A percentile compares a stretch with the other conserved stretches of the same genome.
Evolutionary conservation across 2,113 vertebrate genomes (phyloP).

Genomic region (Sander vitreus): DNA sequence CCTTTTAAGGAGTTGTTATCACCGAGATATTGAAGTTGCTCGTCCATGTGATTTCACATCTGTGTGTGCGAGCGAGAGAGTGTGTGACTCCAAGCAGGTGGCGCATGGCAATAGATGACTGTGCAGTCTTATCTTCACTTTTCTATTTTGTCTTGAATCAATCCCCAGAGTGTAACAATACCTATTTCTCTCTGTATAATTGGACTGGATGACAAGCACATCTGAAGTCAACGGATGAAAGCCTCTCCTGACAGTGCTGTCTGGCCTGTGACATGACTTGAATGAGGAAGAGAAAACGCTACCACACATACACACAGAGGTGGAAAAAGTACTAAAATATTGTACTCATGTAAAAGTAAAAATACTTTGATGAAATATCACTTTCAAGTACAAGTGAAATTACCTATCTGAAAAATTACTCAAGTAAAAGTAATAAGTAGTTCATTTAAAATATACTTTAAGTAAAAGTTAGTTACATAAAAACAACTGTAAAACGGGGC

Average conservation of each 20-base stretch:
- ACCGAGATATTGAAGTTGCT: constrained; percentile 70
- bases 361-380: too few species aligned
- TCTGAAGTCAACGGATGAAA: constrained; percentile 87
- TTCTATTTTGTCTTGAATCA: constrained; percentile 87
- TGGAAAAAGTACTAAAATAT: too few species aligned
- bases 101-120: constrained; percentile 69
- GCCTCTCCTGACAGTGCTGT: constrained; percentile 85
- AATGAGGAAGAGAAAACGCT: constrained; percentile 82
- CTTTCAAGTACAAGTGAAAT: too few species aligned
- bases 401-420: too few species aligned
- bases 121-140: constrained; percentile 79
- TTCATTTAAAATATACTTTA: too few species aligned
- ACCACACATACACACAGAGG: constrained; percentile 27
- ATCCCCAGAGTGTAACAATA: constrained; percentile 86
- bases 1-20: constrained; percentile 71
- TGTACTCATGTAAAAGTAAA: too few species aligned
- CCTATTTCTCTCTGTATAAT: constrained; percentile 88
- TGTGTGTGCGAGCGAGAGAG: constrained; percentile 35
- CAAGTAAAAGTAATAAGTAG: too few species aligned
- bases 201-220: constrained; percentile 87
- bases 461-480: too few species aligned
- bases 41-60: constrained; percentile 71
- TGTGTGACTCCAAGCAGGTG: constrained; percentile 49
- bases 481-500: too few species aligned
- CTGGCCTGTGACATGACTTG: constrained; percentile 87